These are phyloP conservation scores for Anabas testudineus DNA, from an alignment of 2,797 vertebrate species.

Conservation along the genomic window DNA sequence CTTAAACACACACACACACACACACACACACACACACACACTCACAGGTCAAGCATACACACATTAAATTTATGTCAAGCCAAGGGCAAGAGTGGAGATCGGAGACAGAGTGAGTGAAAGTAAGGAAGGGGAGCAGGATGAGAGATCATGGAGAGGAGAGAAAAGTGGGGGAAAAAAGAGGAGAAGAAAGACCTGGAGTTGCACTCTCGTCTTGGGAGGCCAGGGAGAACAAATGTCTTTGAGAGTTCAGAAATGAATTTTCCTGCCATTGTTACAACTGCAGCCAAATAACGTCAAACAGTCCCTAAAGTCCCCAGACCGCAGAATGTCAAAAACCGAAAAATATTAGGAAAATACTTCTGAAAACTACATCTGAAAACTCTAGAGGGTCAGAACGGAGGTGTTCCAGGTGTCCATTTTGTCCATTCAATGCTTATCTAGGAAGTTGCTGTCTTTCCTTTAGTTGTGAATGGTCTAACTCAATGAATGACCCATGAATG, in stretches of 20 bases:
- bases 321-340: slow-evolving; percentile 56
- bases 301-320: slow-evolving; percentile 65
- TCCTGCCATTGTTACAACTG: slow-evolving; percentile 71
- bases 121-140: slow-evolving; percentile 33
- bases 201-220: slow-evolving; percentile 69
- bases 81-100: slow-evolving; percentile 64
- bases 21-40: slow-evolving; percentile 36
- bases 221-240: slow-evolving; percentile 73
- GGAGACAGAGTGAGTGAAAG: slow-evolving; percentile 42
- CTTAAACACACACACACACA: slow-evolving; percentile 28
- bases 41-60: slow-evolving; percentile 14
- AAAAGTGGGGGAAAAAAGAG: slow-evolving; percentile 12
- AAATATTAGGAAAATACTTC: slow-evolving; percentile 61
- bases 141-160: slow-evolving; percentile 28
- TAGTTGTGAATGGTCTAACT: too few species aligned
- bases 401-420: slow-evolving; percentile 4
- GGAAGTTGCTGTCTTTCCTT: too few species aligned
- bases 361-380: slow-evolving; percentile 47
- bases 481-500: too few species aligned
- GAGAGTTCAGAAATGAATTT: slow-evolving; percentile 78
- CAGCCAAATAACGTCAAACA: slow-evolving; percentile 67
- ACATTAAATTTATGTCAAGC: slow-evolving; percentile 60
- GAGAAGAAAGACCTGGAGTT: slow-evolving; percentile 49
- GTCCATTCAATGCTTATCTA: too few species aligned
- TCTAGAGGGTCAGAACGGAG: slow-evolving; percentile 46